Evolutionary conservation across 2,113 vertebrate species (phyloP).

Genomic region (Cyprinodon brontotheroides): DNA sequence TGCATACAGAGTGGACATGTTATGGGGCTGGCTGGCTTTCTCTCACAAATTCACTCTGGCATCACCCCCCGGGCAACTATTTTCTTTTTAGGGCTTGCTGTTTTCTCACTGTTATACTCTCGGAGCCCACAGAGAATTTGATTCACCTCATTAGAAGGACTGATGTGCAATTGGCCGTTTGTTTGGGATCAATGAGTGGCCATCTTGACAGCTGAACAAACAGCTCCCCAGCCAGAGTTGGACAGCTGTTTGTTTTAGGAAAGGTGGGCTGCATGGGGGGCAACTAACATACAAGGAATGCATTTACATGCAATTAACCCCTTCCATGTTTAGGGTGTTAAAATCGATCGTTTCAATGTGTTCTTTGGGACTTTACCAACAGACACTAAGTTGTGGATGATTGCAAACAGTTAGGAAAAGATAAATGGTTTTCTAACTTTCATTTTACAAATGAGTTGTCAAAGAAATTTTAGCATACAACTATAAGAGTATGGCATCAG

Average conservation of each 20-base stretch:
- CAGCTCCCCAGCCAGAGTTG: background rate
- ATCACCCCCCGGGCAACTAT: constrained; percentile 25
- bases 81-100: constrained; percentile 44
- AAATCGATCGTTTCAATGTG: background rate
- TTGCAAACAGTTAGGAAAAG: background rate
- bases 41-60: constrained; percentile 50
- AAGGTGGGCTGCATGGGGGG: constrained; percentile 6
- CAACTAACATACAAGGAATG: background rate
- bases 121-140: constrained; percentile 12
- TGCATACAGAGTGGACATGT: constrained; percentile 56
- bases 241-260: background rate
- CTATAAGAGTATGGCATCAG: too few species aligned
- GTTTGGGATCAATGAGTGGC: constrained; percentile 37
- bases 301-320: background rate
- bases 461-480: too few species aligned
- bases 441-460: background rate
- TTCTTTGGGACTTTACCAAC: background rate
- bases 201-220: constrained; percentile 28
- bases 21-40: constrained; percentile 35
- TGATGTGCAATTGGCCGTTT: constrained; percentile 28
- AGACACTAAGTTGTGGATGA: background rate
- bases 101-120: constrained; percentile 26
- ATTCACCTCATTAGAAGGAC: constrained; percentile 44
- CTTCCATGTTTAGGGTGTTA: background rate
- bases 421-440: background rate